Conservation (phyloP, 2,888 invertebrate genomes). For the Sisyra terminalis region DNA sequence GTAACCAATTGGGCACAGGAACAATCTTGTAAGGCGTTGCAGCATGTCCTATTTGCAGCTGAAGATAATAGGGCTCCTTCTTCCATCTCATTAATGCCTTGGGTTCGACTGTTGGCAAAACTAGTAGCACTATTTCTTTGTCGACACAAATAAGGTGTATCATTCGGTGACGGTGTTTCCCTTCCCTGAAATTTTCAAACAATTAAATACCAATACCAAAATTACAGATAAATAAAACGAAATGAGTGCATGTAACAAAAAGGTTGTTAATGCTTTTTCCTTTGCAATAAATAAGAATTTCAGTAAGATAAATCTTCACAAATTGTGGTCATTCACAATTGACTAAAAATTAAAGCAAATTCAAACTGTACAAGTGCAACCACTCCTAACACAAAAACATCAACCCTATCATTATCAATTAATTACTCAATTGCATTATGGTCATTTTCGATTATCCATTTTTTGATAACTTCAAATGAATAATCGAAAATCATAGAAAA, state of each 20-base stretch:
- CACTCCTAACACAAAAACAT: no score
- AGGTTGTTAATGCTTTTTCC: not conserved
- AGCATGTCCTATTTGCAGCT: conserved; percentile 1
- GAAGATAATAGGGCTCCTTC: conserved; percentile 26
- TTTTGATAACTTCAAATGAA: no score
- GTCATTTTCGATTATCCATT: no score
- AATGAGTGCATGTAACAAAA: not conserved
- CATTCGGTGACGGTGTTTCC: conserved; percentile 57
- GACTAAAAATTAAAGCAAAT: no score
- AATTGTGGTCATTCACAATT: no score
- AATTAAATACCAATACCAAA: not conserved
- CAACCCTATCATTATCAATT: no score
- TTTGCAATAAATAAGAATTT: not conserved
- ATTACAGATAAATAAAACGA: not conserved
- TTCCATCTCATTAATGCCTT: conserved; percentile 32
- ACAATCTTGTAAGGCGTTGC: conserved; percentile 3
- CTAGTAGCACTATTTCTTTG: conserved; percentile 54
- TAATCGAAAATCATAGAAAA: no score
- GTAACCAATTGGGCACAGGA: conserved; percentile 4
- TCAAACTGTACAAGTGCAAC: no score
- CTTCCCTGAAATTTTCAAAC: conserved; percentile 27
- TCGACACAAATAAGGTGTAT: conserved; percentile 66
- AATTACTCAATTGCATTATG: no score
- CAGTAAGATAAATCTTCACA: no score
- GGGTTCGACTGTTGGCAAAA: conserved; percentile 20